Conservation (phyloP, 2,113 vertebrate species). For the Syngnathus scovelli region DNA sequence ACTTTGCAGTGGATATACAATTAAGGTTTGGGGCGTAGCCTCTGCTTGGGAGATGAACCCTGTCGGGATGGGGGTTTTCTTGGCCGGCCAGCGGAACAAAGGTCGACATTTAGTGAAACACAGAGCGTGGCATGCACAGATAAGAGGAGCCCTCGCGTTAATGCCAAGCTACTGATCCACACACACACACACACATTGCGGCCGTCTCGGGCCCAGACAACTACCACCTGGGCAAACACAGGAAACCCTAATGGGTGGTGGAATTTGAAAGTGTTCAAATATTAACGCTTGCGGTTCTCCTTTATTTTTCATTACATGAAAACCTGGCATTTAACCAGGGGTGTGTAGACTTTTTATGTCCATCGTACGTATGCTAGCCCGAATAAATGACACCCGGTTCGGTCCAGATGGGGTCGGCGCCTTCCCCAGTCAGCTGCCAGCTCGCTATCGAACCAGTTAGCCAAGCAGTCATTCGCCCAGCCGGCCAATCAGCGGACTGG, state of each 20-base stretch:
- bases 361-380: conserved; percentile 39
- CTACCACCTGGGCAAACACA: conserved; percentile 26
- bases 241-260: conserved; percentile 30
- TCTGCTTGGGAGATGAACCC: conserved; percentile 7
- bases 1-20: neutral
- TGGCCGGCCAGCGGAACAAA: conserved; percentile 46
- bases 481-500: conserved; percentile 52
- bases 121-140: conserved; percentile 45
- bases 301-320: neutral
- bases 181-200: conserved; percentile 19
- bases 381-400: conserved; percentile 40
- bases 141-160: conserved; percentile 44
- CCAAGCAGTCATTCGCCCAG: conserved; percentile 59
- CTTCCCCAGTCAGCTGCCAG: conserved; percentile 44
- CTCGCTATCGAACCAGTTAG: conserved; percentile 49
- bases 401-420: conserved; percentile 51
- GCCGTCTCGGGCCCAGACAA: conserved; percentile 21
- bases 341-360: neutral
- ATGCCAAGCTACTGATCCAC: conserved; percentile 36
- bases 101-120: conserved; percentile 49
- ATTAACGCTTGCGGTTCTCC: conserved; percentile 17
- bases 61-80: conserved; percentile 25
- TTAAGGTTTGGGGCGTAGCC: no score
- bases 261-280: conserved; percentile 37
- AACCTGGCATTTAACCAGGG: neutral